phyloP scores from a whole-genome alignment of 2,113 vertebrate species.

The Heptranchias perlo region DNA sequence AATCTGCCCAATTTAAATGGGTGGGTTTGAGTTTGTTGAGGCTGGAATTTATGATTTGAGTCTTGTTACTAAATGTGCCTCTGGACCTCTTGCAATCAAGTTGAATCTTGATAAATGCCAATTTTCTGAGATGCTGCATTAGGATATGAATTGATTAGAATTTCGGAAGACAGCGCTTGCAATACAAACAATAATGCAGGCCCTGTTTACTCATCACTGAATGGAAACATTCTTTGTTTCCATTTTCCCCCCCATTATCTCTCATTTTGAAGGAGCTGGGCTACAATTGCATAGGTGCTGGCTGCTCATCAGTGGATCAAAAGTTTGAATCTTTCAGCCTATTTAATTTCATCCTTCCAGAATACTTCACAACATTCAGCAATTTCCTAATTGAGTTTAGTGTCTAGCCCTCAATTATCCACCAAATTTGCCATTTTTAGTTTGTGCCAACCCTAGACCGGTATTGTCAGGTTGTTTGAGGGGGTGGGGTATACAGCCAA shows the following conservation, averaged over 20 bases:
- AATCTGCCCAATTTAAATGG: not conserved
- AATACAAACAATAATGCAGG: not conserved
- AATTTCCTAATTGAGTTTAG: not conserved
- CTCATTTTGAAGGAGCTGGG: not conserved
- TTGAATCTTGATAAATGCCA: slow-evolving; percentile 13
- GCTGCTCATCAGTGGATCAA: not conserved
- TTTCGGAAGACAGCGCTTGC: not conserved
- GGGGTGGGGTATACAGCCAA: not conserved
- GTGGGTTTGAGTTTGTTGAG: not conserved
- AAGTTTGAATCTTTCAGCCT: not conserved
- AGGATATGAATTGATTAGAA: not conserved
- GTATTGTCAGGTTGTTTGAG: not conserved
- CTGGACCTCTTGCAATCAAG: not conserved
- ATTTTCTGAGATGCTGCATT: not conserved
- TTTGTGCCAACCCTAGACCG: not conserved
- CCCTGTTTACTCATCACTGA: not conserved
- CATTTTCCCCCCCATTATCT: not conserved
- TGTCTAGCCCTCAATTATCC: not conserved
- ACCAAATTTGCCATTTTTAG: not conserved
- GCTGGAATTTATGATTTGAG: not conserved
- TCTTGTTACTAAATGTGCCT: not conserved
- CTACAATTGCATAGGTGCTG: too few species aligned
- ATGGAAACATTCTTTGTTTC: not conserved
- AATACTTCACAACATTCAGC: not conserved
- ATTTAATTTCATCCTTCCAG: not conserved